A percentile compares a stretch with the other conserved stretches of the same genome.
Conservation (phyloP, 2,113 vertebrate species). For the Entelurus aequoreus region DNA sequence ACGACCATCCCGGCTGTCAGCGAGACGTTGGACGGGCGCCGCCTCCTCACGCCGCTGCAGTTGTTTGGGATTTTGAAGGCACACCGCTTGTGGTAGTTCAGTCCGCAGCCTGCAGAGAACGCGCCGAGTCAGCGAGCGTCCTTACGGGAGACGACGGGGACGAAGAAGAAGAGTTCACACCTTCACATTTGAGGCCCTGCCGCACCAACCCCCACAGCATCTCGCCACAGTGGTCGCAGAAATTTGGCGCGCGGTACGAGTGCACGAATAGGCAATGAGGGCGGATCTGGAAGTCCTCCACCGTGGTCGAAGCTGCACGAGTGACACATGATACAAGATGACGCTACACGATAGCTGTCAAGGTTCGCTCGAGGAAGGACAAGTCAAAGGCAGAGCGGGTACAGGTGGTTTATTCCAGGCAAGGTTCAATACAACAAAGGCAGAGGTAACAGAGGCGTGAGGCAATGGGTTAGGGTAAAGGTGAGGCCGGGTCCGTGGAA, state of each 20-base stretch:
- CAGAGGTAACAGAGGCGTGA: too few species aligned
- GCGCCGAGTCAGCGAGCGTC: background rate
- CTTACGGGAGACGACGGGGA: background rate
- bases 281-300: conserved; percentile 96
- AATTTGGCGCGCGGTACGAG: conserved; percentile 91
- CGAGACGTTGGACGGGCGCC: conserved; percentile 88
- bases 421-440: too few species aligned
- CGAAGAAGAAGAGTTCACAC: conserved; percentile 51
- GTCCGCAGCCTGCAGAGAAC: conserved; percentile 83
- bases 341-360: too few species aligned
- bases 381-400: too few species aligned
- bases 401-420: too few species aligned
- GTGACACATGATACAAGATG: background rate
- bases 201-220: conserved; percentile 97
- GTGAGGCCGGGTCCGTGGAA: too few species aligned
- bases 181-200: conserved; percentile 97
- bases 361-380: too few species aligned
- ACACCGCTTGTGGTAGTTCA: conserved; percentile 97
- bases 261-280: conserved; percentile 94
- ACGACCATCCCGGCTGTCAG: conserved; percentile 83
- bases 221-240: conserved; percentile 97
- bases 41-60: conserved; percentile 88
- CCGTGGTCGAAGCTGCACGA: conserved; percentile 84
- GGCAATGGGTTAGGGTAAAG: too few species aligned
- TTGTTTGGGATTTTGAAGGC: conserved; percentile 98